These are phyloP conservation scores for Rhodophaea formosa DNA, from an alignment of 2,888 invertebrate species.

Conservation along the genomic window DNA sequence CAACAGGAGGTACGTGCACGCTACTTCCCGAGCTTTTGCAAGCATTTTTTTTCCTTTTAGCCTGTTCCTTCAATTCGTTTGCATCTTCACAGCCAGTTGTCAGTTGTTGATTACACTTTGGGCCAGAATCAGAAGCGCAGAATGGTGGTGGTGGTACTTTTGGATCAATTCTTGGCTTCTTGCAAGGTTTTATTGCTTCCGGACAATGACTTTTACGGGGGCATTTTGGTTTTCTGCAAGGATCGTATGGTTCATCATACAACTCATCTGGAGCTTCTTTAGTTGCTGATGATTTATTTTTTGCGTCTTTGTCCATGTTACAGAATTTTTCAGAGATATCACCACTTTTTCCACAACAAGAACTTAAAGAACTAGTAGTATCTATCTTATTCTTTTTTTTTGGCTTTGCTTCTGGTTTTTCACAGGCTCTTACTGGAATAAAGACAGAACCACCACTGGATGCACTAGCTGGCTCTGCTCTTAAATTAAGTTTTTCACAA, in stretches of 20 bases:
- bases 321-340: background rate
- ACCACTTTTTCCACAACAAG: background rate
- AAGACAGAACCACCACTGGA: background rate
- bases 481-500: background rate
- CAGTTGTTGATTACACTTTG: background rate
- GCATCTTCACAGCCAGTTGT: constrained; percentile 2
- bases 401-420: background rate
- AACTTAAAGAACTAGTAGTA: background rate
- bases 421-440: background rate
- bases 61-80: constrained; percentile 3
- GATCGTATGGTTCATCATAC: constrained; percentile 3
- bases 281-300: constrained; percentile 5
- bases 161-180: constrained; percentile 8
- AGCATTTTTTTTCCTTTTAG: background rate
- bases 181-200: constrained; percentile 18
- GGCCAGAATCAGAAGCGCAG: background rate
- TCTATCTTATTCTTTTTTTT: background rate
- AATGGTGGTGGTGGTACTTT: constrained; percentile 9
- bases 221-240: constrained; percentile 8
- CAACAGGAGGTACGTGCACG: background rate
- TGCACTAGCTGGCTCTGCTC: background rate
- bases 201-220: constrained; percentile 14
- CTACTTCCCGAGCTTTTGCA: background rate
- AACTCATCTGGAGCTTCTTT: constrained; percentile 9
- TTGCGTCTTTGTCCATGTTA: constrained; percentile 8